Evolutionary conservation across 2,113 vertebrate genomes (phyloP).

Genomic region (Perognathus longimembris): DNA sequence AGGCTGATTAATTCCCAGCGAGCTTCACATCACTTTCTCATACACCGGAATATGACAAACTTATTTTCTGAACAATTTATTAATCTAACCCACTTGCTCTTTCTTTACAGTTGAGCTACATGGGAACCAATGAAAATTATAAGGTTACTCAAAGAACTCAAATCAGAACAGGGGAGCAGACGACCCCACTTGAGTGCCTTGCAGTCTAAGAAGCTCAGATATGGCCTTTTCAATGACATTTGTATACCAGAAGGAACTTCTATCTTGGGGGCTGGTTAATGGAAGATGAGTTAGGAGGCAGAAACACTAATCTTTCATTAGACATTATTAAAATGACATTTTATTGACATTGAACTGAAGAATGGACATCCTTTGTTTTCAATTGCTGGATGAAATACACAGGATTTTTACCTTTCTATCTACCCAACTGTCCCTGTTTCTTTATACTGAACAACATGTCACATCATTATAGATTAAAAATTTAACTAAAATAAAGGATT

Average conservation of each 20-base stretch:
- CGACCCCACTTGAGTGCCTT: not conserved
- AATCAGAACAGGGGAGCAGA: not conserved
- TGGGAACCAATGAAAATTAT: not conserved
- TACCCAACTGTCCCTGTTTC: not conserved
- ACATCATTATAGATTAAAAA: not conserved
- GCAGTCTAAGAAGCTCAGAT: not conserved
- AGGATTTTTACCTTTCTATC: conserved; percentile 3
- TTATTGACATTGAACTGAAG: conserved; percentile 29
- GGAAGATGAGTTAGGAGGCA: not conserved
- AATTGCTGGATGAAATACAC: not conserved
- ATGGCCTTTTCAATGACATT: not conserved
- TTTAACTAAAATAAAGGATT: conserved; percentile 8
- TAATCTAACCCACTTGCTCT: not conserved
- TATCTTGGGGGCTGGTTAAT: not conserved
- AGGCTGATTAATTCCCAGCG: not conserved
- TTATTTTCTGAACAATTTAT: conserved; percentile 5
- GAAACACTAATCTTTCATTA: not conserved
- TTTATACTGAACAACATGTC: not conserved
- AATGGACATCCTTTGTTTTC: not conserved
- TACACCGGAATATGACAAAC: not conserved
- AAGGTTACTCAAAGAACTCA: not conserved
- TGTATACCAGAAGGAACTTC: not conserved
- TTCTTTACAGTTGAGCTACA: not conserved
- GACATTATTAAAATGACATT: conserved; percentile 5
- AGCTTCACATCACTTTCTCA: not conserved